Evolutionary conservation across 2,797 vertebrate genomes (phyloP).

Genomic region (Mormyrops boulengeri): DNA sequence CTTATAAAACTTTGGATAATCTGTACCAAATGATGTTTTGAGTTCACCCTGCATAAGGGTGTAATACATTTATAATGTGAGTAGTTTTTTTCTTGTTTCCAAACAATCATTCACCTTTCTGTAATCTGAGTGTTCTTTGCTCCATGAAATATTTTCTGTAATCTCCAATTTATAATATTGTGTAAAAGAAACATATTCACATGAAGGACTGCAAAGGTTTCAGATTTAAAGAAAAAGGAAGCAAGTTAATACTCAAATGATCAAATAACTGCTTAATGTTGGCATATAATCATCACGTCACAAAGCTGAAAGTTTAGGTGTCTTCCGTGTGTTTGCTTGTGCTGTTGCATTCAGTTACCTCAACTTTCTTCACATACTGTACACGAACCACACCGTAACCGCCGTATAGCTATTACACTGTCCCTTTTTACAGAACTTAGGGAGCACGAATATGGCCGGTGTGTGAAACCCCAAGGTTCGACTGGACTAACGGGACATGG

Average conservation of each 20-base stretch:
- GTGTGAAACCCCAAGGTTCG: slow-evolving; percentile 40
- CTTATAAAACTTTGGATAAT: neutral
- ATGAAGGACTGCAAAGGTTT: slow-evolving; percentile 66
- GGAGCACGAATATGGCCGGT: slow-evolving; percentile 22
- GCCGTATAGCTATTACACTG: slow-evolving; percentile 47
- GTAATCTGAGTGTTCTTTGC: slow-evolving; percentile 45
- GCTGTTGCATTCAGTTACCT: slow-evolving; percentile 54
- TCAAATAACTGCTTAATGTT: slow-evolving; percentile 34
- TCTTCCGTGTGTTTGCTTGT: slow-evolving; percentile 45
- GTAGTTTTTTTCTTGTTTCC: slow-evolving; percentile 40
- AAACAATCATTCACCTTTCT: slow-evolving; percentile 51
- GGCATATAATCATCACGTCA: slow-evolving; percentile 38
- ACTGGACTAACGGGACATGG: neutral
- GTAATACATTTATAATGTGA: slow-evolving; percentile 35
- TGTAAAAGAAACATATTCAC: slow-evolving; percentile 55
- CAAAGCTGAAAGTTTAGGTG: slow-evolving; percentile 40
- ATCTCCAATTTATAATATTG: slow-evolving; percentile 60
- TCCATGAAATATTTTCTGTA: slow-evolving; percentile 59
- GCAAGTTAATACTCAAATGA: neutral
- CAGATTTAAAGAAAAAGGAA: slow-evolving; percentile 48
- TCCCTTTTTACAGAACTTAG: slow-evolving; percentile 24
- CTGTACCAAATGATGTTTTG: slow-evolving; percentile 4
- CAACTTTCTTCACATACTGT: slow-evolving; percentile 29
- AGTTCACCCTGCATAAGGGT: slow-evolving; percentile 39
- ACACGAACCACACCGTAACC: slow-evolving; percentile 24